These are phyloP conservation scores for Microtus pennsylvanicus DNA, from an alignment of 2,113 vertebrate species.

Conservation along the genomic window DNA sequence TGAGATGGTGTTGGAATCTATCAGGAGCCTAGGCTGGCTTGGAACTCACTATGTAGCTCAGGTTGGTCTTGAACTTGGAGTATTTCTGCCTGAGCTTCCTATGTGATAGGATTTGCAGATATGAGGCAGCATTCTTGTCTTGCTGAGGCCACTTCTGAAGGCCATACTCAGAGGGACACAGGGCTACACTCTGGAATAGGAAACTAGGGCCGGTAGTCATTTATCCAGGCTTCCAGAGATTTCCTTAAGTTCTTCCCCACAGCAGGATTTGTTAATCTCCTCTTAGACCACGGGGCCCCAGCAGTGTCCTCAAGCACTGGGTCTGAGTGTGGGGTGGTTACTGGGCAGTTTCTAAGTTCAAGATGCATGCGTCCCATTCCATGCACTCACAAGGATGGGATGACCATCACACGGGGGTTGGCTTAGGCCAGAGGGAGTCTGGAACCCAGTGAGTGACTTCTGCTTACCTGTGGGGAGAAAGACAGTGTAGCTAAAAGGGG, in stretches of 20 bases:
- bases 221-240: not conserved
- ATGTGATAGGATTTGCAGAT: not conserved
- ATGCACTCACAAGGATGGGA: not conserved
- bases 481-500: conserved; percentile 76
- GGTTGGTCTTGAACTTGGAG: not conserved
- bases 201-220: not conserved
- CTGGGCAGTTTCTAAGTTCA: not conserved
- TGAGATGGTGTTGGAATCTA: not conserved
- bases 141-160: not conserved
- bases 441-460: not conserved
- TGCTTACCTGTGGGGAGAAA: conserved; percentile 90
- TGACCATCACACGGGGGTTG: not conserved
- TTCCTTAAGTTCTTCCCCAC: not conserved
- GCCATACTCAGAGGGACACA: not conserved
- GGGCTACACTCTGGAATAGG: not conserved
- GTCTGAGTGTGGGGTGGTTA: not conserved
- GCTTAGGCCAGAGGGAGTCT: not conserved
- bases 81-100: not conserved
- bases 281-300: not conserved
- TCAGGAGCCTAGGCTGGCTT: not conserved
- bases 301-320: not conserved
- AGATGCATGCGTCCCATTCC: not conserved
- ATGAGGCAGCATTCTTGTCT: not conserved
- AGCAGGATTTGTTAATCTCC: not conserved
- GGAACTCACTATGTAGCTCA: not conserved